phyloP scores from a whole-genome alignment of 2,113 vertebrate species.

The Marmota flaviventris region DNA sequence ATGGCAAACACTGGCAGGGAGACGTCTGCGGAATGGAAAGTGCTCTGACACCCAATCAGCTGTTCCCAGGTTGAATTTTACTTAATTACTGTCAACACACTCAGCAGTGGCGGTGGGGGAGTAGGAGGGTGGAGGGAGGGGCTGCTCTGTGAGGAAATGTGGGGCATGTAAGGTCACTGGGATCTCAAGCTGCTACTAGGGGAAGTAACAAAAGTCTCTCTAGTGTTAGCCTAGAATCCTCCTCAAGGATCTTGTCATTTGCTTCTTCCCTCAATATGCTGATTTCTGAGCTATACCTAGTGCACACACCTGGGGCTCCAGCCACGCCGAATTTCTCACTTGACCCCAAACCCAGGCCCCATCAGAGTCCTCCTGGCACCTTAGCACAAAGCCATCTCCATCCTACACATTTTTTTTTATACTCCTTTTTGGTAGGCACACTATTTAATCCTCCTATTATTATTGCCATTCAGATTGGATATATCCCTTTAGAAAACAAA shows the following conservation, averaged over 20 bases:
- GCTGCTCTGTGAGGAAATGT: background rate
- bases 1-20: background rate
- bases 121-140: too few relatives aligned
- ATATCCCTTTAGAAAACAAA: background rate
- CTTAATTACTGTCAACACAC: slow-evolving; percentile 40
- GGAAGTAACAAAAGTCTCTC: background rate
- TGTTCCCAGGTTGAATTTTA: slow-evolving; percentile 44
- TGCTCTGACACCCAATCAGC: background rate
- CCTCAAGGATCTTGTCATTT: background rate
- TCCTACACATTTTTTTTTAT: background rate
- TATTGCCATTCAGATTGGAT: background rate
- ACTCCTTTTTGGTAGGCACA: background rate
- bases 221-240: background rate
- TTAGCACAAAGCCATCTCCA: background rate
- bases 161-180: background rate
- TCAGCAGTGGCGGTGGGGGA: background rate
- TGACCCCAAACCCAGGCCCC: background rate
- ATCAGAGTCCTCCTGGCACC: background rate
- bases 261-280: background rate
- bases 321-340: background rate
- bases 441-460: background rate
- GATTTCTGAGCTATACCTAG: background rate
- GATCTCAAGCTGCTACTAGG: background rate
- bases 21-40: background rate
- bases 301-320: background rate